Conservation (phyloP, 1,140 invertebrate genomes). For the Conus ventricosus region DNA sequence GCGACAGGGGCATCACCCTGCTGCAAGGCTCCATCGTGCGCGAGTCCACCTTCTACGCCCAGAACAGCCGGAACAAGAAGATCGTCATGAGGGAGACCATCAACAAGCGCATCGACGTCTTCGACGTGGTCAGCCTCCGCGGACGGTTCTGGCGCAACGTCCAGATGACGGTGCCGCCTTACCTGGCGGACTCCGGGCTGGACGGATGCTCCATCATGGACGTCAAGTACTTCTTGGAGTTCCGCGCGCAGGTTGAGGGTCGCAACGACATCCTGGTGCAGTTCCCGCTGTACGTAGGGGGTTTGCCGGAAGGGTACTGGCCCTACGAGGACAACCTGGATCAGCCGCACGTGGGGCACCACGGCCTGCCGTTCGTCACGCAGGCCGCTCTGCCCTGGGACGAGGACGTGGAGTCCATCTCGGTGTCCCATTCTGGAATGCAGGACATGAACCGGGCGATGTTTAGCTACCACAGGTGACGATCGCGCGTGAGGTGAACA, state of each 20-base stretch:
- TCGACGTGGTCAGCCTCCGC: too few relatives aligned
- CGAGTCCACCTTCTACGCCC: too few relatives aligned
- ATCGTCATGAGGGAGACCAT: too few relatives aligned
- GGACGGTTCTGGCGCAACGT: too few relatives aligned
- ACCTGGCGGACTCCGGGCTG: too few relatives aligned
- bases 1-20: too few relatives aligned
- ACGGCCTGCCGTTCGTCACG: not conserved
- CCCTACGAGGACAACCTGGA: not conserved
- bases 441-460: constrained; percentile 40
- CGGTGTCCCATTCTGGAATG: not conserved
- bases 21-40: too few relatives aligned
- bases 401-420: not conserved
- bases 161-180: too few relatives aligned
- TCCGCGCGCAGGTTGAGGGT: constrained; percentile 44
- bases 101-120: too few relatives aligned
- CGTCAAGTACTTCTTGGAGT: constrained; percentile 65
- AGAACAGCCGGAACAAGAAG: too few relatives aligned
- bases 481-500: too few relatives aligned
- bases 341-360: not conserved
- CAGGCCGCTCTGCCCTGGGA: constrained; percentile 36
- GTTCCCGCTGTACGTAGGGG: constrained; percentile 35
- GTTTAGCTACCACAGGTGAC: constrained; percentile 4
- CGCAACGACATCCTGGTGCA: constrained; percentile 36
- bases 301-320: not conserved
- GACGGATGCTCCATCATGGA: too few relatives aligned